A percentile compares a stretch with the other conserved stretches of the same genome.
Conservation (phyloP, 2,888 invertebrate genomes). For the Odontocolon sp. region DNA sequence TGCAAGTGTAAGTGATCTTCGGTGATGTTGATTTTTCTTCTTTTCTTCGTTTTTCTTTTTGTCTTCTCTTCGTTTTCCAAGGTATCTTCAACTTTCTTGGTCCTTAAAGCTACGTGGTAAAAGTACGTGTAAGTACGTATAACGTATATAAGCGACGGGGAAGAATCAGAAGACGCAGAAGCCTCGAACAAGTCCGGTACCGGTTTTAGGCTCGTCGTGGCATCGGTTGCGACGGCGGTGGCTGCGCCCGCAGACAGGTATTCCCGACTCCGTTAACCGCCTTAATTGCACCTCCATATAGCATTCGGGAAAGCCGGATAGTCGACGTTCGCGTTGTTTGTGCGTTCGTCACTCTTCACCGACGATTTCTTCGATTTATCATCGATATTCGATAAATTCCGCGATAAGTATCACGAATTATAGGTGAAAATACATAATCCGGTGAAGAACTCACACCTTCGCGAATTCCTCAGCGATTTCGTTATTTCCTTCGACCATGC, state of each 20-base stretch:
- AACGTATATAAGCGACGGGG: conserved; percentile 2
- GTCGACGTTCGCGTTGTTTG: background rate
- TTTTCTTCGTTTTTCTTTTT: conserved; percentile 12
- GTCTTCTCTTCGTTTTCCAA: background rate
- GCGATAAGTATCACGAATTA: background rate
- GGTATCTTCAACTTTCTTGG: background rate
- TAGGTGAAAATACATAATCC: no score
- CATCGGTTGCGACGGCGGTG: conserved; percentile 47
- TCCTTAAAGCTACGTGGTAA: background rate
- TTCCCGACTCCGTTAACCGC: conserved; percentile 75
- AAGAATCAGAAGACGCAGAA: background rate
- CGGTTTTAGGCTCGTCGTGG: conserved; percentile 71
- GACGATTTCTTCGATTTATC: background rate
- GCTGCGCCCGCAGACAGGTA: conserved; percentile 70
- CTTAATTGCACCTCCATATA: conserved; percentile 68
- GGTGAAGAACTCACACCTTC: no score
- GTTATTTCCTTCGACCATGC: no score
- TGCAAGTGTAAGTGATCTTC: no score
- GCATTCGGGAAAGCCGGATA: conserved; percentile 45
- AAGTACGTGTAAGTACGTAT: conserved; percentile 35
- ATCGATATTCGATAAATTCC: background rate
- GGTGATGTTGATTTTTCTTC: background rate
- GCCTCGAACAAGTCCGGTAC: conserved; percentile 68
- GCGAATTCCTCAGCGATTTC: no score
- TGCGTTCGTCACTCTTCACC: background rate